Evolutionary conservation across 2,888 invertebrate species (phyloP), one percentile per base, ranked within the genome.

Genomic region (Apantesis nais): DNA sequence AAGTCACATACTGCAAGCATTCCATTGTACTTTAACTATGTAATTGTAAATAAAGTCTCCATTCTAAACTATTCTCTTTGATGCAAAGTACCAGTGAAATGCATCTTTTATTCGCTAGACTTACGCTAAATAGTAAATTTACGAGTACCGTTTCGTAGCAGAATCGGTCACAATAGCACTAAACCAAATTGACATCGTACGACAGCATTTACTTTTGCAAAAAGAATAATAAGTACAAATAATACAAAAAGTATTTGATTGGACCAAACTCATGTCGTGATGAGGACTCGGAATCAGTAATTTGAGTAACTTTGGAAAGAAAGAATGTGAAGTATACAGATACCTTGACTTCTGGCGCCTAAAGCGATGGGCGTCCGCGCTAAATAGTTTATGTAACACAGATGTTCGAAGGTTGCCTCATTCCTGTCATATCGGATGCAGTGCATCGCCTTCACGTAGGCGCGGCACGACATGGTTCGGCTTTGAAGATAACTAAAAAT

Each of bases 331-430:
- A 55, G 25, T 12, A 25, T 55, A 12, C 25, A 55, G 11, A 55
- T 58, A 58, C 29, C 25, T 29, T 14, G 5, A 14, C 29, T 58
- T 16, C 16, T 29, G 14, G 5, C 25, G 14, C 29, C 58, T 4
- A 58, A 4, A 7, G 58, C 29, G 58, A 58, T 58, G 14, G 58
- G 58, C 29, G 29, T 29, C 58, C 58, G 14, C 12, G 16, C 58
- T 29, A 58, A 14, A 58, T 58, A 58, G 58, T 58, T 58, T 29
- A 58, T 58, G 58, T 58, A 58, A 58, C 29, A 29, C 12, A 58
- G 5, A 58, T 58, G 58, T 29, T 58, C 58, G 29, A 29, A 29
- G 25, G 58, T 58, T 12, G 58, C 58, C 14, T 58, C 29, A 0
- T 58, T 11, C 14, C 16, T 58, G 29, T 58, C 58, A 58, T 58